Conservation (phyloP, 1,140 invertebrate genomes). For the Orius insidiosus region DNA sequence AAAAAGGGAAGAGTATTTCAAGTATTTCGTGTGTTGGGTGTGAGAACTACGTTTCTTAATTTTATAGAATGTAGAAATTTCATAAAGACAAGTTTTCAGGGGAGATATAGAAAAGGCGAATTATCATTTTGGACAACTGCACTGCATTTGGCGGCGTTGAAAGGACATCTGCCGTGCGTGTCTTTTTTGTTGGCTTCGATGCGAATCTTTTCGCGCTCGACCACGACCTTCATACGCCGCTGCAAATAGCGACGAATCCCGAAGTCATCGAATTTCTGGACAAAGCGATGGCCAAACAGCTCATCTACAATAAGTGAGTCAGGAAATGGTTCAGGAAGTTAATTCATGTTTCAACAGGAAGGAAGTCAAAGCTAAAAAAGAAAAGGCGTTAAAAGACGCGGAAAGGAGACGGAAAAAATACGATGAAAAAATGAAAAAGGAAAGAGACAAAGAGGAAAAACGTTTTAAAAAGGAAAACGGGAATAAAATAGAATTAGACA, state of each 20-base stretch:
- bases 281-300: slow-evolving; percentile 59
- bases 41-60: too few relatives aligned
- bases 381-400: slow-evolving; percentile 65
- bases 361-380: slow-evolving; percentile 53
- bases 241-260: slow-evolving; percentile 65
- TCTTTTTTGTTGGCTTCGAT: slow-evolving; percentile 86
- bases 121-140: slow-evolving; percentile 77
- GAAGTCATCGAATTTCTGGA: slow-evolving; percentile 80
- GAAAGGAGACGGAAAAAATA: slow-evolving; percentile 71
- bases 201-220: slow-evolving; percentile 82
- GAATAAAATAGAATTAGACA: slow-evolving; percentile 37
- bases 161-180: slow-evolving; percentile 78
- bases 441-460: slow-evolving; percentile 52
- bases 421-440: slow-evolving; percentile 66
- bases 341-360: slow-evolving; percentile 31
- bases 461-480: slow-evolving; percentile 53
- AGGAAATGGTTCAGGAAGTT: too few relatives aligned
- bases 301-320: slow-evolving; percentile 50
- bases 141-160: slow-evolving; percentile 68
- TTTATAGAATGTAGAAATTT: too few relatives aligned
- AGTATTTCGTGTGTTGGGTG: too few relatives aligned
- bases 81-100: too few relatives aligned
- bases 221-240: slow-evolving; percentile 78
- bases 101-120: slow-evolving; percentile 80
- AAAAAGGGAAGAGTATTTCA: too few relatives aligned